Percentiles rank a stretch among this genome's conserved stretches.
Evolutionary conservation across 2,888 invertebrate species (phyloP).

Genomic region (Hedychridium roseum): DNA sequence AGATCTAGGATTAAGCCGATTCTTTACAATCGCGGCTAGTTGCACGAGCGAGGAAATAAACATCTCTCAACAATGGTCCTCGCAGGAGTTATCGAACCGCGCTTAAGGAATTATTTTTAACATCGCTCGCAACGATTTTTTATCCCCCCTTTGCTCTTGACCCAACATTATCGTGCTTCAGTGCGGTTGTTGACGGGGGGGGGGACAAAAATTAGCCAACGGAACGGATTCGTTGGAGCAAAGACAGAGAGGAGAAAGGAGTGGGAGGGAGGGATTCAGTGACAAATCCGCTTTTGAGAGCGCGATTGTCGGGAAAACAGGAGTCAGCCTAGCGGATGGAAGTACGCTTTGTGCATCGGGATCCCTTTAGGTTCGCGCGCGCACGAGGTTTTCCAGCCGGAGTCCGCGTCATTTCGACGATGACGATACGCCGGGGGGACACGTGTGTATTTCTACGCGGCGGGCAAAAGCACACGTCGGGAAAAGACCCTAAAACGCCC

Average conservation of each 20-base stretch:
- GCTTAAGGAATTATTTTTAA: background rate
- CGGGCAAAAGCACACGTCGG: too few relatives aligned
- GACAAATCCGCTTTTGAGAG: conserved; percentile 6
- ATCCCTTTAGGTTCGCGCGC: too few relatives aligned
- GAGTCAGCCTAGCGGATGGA: background rate
- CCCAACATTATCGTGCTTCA: background rate
- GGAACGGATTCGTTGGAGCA: too few relatives aligned
- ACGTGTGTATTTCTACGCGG: too few relatives aligned
- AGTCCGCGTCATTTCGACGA: too few relatives aligned
- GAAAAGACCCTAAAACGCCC: too few relatives aligned
- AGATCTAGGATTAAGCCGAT: too few relatives aligned
- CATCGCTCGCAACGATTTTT: background rate
- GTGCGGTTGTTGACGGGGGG: too few relatives aligned
- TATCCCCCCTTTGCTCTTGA: background rate
- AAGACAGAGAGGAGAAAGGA: conserved; percentile 2
- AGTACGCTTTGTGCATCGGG: too few relatives aligned
- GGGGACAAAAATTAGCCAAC: too few relatives aligned
- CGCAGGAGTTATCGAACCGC: background rate
- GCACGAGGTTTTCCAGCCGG: too few relatives aligned
- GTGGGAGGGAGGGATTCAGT: background rate
- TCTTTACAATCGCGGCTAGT: conserved; percentile 4
- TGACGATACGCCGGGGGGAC: too few relatives aligned
- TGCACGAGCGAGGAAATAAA: background rate
- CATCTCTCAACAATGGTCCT: conserved; percentile 1
- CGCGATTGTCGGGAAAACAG: conserved; percentile 3